Conservation (phyloP, 35 echinoderm and acorn worm genomes). For the Anneissia japonica region DNA sequence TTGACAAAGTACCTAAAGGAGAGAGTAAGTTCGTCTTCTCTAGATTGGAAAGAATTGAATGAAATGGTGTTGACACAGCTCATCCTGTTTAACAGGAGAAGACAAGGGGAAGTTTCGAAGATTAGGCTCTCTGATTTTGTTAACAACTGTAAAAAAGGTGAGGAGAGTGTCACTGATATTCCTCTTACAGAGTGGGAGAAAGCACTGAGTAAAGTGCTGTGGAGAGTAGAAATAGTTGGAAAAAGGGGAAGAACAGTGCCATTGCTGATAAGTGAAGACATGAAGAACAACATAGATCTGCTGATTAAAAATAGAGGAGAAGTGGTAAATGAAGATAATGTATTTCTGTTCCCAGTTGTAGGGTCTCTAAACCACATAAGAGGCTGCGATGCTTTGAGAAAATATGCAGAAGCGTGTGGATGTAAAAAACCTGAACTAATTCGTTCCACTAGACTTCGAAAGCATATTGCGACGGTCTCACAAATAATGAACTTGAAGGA, state of each 20-base stretch:
- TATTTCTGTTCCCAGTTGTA: not conserved
- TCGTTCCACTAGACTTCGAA: slow-evolving; percentile 28
- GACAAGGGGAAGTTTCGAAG: slow-evolving; percentile 52
- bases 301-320: not conserved
- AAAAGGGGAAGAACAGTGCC: slow-evolving; percentile 56
- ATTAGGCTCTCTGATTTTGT: slow-evolving; percentile 48
- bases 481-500: slow-evolving; percentile 47
- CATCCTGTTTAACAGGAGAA: slow-evolving; percentile 60
- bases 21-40: not conserved
- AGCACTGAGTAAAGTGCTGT: slow-evolving; percentile 46
- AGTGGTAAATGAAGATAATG: slow-evolving; percentile 1
- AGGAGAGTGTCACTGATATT: not conserved
- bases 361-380: slow-evolving; percentile 16
- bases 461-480: slow-evolving; percentile 67
- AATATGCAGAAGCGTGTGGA: not conserved
- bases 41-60: slow-evolving; percentile 6
- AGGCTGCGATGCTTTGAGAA: not conserved
- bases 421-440: not conserved
- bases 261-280: slow-evolving; percentile 24
- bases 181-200: slow-evolving; percentile 42
- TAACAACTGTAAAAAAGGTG: slow-evolving; percentile 47
- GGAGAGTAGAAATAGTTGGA: slow-evolving; percentile 51
- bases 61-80: slow-evolving; percentile 16
- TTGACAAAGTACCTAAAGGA: slow-evolving; percentile 49
- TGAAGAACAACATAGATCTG: slow-evolving; percentile 31